These are phyloP conservation scores for Drosophila littoralis DNA, from an alignment of 1,140 invertebrate species.

Conservation along the genomic window DNA sequence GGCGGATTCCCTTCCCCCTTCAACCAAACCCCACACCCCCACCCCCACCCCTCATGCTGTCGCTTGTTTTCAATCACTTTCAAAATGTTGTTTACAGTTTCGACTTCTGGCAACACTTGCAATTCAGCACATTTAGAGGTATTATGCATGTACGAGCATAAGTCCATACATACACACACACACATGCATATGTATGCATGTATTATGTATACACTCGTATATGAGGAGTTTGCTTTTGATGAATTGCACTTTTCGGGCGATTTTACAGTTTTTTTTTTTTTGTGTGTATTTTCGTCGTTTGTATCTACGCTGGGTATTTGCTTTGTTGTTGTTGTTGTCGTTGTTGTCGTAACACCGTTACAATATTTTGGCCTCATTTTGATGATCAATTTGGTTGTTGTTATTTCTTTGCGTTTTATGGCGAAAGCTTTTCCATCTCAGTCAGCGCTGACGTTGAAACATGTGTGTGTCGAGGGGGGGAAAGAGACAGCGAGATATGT, in stretches of 20 bases:
- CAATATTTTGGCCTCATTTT: constrained; percentile 44
- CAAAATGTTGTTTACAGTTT: constrained; percentile 63
- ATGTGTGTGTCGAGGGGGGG: constrained; percentile 3
- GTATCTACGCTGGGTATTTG: background rate
- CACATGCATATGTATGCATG: too few species aligned
- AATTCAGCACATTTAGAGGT: constrained; percentile 15
- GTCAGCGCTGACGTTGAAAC: constrained; percentile 26
- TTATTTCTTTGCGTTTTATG: constrained; percentile 21
- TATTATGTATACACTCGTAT: background rate
- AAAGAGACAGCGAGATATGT: background rate
- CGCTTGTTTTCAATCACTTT: constrained; percentile 34
- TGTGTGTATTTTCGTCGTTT: constrained; percentile 15
- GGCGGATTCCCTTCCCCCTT: background rate
- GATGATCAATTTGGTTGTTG: constrained; percentile 41
- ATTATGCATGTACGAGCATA: background rate
- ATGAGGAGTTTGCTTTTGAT: constrained; percentile 30
- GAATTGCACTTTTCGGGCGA: constrained; percentile 39
- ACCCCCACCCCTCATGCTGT: background rate
- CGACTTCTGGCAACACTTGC: constrained; percentile 44
- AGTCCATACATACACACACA: too few species aligned
- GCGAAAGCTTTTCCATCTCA: constrained; percentile 11
- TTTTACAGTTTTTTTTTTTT: constrained; percentile 27
- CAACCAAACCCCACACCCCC: background rate
- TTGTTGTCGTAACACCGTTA: constrained; percentile 35
- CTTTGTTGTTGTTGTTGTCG: background rate